Evolutionary conservation across 2,113 vertebrate species (phyloP).

Genomic region (Pelecanus crispus): DNA sequence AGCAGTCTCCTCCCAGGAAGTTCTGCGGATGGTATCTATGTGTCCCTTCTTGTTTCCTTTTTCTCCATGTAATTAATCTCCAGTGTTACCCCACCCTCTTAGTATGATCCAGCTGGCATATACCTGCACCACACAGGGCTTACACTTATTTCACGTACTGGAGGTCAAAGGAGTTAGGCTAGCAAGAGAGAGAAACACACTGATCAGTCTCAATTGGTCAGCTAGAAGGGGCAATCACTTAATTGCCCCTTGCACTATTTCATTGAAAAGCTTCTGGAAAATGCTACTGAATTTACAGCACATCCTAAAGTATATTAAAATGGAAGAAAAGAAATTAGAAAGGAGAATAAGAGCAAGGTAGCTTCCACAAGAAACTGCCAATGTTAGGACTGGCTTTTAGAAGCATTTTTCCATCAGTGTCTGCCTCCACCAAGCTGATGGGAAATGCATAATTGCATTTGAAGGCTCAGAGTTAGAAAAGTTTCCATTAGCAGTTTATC

Average conservation of each 20-base stretch:
- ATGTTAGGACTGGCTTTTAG: not conserved
- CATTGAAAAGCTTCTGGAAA: not conserved
- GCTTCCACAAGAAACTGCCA: not conserved
- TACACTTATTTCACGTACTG: not conserved
- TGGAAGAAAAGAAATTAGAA: not conserved
- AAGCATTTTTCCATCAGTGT: not conserved
- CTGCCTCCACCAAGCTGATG: not conserved
- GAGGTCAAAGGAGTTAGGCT: not conserved
- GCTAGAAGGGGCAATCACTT: not conserved
- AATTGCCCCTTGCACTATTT: not conserved
- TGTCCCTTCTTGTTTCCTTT: conserved; percentile 38
- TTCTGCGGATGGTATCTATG: not conserved
- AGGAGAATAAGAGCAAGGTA: not conserved
- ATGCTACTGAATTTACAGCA: not conserved
- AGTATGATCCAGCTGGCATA: conserved; percentile 8
- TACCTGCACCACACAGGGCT: conserved; percentile 7
- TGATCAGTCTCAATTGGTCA: not conserved
- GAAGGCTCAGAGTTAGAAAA: not conserved
- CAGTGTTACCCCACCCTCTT: conserved; percentile 23
- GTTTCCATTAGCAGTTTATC: not conserved
- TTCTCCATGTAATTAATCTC: not conserved
- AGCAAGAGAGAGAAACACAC: not conserved
- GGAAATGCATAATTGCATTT: not conserved
- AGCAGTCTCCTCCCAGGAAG: conserved; percentile 16
- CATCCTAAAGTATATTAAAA: not conserved